Conservation (phyloP, 2,113 vertebrate species). For the Sander vitreus region DNA sequence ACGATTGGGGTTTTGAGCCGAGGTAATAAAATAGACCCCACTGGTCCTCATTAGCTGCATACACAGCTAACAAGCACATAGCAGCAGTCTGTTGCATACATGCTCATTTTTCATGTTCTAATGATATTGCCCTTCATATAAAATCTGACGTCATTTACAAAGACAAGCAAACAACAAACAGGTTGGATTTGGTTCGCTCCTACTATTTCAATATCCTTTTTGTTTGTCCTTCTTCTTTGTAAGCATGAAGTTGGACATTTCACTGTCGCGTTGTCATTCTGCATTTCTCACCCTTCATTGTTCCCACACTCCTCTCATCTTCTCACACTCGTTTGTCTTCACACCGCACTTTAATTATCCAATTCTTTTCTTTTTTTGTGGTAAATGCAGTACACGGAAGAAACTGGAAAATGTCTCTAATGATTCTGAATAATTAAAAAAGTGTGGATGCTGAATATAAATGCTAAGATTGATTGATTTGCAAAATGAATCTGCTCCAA, state of each 20-base stretch:
- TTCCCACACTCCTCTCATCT: constrained; percentile 29
- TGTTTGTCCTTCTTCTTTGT: not conserved
- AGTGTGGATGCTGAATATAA: not conserved
- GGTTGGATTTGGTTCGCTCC: not conserved
- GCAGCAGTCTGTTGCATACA: not conserved
- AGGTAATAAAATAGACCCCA: not conserved
- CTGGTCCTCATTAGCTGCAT: not conserved
- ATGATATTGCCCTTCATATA: too few species aligned
- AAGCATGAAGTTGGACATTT: not conserved
- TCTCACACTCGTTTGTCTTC: constrained; percentile 46
- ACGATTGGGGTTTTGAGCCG: not conserved
- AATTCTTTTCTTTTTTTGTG: not conserved
- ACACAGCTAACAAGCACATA: not conserved
- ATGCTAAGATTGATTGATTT: not conserved
- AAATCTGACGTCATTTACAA: too few species aligned
- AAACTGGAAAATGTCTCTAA: not conserved
- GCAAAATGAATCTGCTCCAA: not conserved
- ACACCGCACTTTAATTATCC: not conserved
- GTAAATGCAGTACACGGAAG: not conserved
- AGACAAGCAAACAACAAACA: not conserved
- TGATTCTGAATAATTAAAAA: not conserved
- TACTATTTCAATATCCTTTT: not conserved
- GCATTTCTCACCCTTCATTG: constrained; percentile 25
- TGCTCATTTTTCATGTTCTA: not conserved
- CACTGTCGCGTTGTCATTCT: not conserved